phyloP scores from a whole-genome alignment of 2,888 invertebrate species.

The Geotrupes spiniger region DNA sequence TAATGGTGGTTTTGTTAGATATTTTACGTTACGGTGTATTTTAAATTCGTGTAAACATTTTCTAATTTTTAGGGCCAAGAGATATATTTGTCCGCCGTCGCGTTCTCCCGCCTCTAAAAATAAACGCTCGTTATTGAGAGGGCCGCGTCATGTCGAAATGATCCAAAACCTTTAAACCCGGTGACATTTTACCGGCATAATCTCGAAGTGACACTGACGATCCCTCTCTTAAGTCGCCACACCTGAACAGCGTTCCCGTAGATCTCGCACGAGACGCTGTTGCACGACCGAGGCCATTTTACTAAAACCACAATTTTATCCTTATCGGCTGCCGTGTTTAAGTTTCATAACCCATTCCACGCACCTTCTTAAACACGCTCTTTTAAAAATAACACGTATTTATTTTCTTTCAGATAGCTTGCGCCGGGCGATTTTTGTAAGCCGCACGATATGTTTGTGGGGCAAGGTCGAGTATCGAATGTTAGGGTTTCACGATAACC shows the following conservation, averaged over 20 bases:
- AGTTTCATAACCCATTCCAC: constrained; percentile 6
- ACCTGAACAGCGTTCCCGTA: neutral
- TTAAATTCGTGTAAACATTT: too few relatives aligned
- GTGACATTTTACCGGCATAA: neutral
- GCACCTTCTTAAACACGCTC: constrained; percentile 3
- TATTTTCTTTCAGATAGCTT: constrained; percentile 2
- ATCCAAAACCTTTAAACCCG: too few relatives aligned
- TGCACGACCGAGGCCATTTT: neutral
- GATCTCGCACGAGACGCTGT: neutral
- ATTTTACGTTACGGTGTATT: too few relatives aligned
- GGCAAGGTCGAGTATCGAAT: neutral
- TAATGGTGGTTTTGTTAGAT: too few relatives aligned
- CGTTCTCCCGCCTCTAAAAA: too few relatives aligned
- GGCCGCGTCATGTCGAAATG: too few relatives aligned
- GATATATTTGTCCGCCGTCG: too few relatives aligned
- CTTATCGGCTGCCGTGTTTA: constrained; percentile 1
- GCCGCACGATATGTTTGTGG: constrained; percentile 1
- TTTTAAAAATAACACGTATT: too few relatives aligned
- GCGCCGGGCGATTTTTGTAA: neutral
- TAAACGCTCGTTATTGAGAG: too few relatives aligned
- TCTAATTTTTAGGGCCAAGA: too few relatives aligned
- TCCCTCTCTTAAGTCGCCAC: neutral
- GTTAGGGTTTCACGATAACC: too few relatives aligned
- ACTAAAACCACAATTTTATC: neutral
- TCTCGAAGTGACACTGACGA: neutral